Evolutionary conservation across 1,140 invertebrate genomes (phyloP).

Genomic region (Thaumatotibia leucotreta): DNA sequence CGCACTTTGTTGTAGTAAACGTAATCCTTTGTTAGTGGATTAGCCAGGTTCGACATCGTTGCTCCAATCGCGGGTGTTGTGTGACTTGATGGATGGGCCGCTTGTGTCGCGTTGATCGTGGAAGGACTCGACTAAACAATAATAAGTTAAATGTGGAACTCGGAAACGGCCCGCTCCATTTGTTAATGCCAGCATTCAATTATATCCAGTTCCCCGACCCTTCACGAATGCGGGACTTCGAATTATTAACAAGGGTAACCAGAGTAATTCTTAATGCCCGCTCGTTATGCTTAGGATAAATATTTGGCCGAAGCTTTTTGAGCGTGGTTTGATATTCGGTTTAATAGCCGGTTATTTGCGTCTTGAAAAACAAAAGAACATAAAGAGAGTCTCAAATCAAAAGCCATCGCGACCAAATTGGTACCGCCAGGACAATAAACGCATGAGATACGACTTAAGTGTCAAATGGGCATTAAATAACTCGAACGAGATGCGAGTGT

Average conservation of each 20-base stretch:
- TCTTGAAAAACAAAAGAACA: neutral
- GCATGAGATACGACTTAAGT: conserved; percentile 48
- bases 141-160: conserved; percentile 72
- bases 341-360: conserved; percentile 26
- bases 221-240: conserved; percentile 54
- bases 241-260: conserved; percentile 48
- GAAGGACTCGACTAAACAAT: conserved; percentile 33
- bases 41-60: conserved; percentile 54
- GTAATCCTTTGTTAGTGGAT: conserved; percentile 48
- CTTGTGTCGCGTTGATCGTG: conserved; percentile 30
- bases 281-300: conserved; percentile 8
- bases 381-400: conserved; percentile 35
- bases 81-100: conserved; percentile 71
- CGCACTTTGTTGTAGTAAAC: conserved; percentile 38
- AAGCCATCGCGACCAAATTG: conserved; percentile 35
- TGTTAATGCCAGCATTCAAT: conserved; percentile 73
- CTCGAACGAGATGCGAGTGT: conserved; percentile 51
- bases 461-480: conserved; percentile 67
- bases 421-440: conserved; percentile 47
- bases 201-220: conserved; percentile 69
- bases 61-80: conserved; percentile 68
- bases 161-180: conserved; percentile 67
- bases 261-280: conserved; percentile 14
- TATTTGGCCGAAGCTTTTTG: conserved; percentile 5
- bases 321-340: conserved; percentile 25